These are phyloP conservation scores for Zaprionus taronus DNA, from an alignment of 1,140 invertebrate species.

Conservation along the genomic window DNA sequence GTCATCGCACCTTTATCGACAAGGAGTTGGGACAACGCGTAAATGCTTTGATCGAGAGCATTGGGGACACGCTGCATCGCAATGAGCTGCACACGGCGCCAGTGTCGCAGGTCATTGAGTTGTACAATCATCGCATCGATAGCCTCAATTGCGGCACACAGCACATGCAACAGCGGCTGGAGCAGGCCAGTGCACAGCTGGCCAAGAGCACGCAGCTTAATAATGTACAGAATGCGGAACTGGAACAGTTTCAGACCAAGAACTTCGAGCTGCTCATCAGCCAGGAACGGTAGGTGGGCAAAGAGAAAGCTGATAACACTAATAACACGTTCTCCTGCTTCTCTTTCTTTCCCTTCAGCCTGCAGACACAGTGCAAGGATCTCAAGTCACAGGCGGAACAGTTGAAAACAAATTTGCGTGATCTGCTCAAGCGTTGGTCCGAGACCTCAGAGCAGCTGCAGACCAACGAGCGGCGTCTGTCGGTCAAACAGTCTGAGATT, in stretches of 20 bases:
- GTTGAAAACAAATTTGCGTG: slow-evolving; percentile 69
- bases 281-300: slow-evolving; percentile 67
- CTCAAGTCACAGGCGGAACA: slow-evolving; percentile 70
- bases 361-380: slow-evolving; percentile 79
- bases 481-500: slow-evolving; percentile 71
- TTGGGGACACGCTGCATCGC: slow-evolving; percentile 57
- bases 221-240: slow-evolving; percentile 73
- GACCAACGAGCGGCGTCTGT: slow-evolving; percentile 67
- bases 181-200: slow-evolving; percentile 71
- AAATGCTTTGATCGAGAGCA: slow-evolving; percentile 62
- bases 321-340: not conserved
- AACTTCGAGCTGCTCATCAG: slow-evolving; percentile 82
- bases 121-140: slow-evolving; percentile 80
- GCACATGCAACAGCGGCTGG: slow-evolving; percentile 68
- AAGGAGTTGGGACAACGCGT: slow-evolving; percentile 73
- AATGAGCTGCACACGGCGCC: slow-evolving; percentile 74
- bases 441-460: slow-evolving; percentile 69
- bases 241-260: slow-evolving; percentile 75
- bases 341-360: slow-evolving; percentile 13
- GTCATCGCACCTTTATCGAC: slow-evolving; percentile 72
- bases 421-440: slow-evolving; percentile 74
- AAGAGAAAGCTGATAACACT: not conserved
- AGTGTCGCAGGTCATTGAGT: slow-evolving; percentile 76
- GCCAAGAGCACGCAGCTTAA: slow-evolving; percentile 58
- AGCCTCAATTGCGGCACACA: slow-evolving; percentile 58